Conservation (phyloP, 2,797 vertebrate species). For the Micromesistius poutassou region DNA sequence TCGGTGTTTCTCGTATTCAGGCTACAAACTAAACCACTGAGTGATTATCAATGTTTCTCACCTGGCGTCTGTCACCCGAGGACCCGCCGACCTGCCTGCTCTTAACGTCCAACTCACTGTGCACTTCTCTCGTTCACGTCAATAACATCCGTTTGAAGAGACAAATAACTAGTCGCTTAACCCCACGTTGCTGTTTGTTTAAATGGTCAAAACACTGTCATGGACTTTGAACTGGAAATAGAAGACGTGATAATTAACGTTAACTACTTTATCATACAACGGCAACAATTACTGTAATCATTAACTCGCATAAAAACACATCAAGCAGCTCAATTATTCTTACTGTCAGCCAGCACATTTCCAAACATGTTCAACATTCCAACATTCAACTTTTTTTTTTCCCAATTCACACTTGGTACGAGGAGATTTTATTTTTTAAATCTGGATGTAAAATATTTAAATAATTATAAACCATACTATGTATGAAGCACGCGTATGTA, state of each 20-base stretch:
- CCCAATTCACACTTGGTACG: constrained; percentile 12
- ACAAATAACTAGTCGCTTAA: too few species aligned
- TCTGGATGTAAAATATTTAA: constrained; percentile 69
- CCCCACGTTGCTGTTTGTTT: not conserved
- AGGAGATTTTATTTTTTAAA: constrained; percentile 65
- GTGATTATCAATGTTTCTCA: not conserved
- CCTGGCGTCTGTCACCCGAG: not conserved
- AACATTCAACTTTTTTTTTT: too few species aligned
- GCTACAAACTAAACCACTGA: not conserved
- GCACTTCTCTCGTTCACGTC: too few species aligned
- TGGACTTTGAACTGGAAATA: not conserved
- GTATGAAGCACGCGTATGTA: constrained; percentile 61
- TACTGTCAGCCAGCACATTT: constrained; percentile 3
- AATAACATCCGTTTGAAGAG: too few species aligned
- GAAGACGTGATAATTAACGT: not conserved
- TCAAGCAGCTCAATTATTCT: not conserved
- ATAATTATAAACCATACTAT: constrained; percentile 62
- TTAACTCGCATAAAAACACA: not conserved
- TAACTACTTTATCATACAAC: not conserved
- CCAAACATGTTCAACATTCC: too few species aligned
- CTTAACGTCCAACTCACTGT: not conserved
- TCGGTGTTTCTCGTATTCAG: not conserved
- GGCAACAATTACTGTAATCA: not conserved
- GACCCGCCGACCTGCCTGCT: not conserved
- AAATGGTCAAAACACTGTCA: not conserved